Conservation (phyloP, 2,888 invertebrate genomes). For the Chironomus tentans region DNA sequence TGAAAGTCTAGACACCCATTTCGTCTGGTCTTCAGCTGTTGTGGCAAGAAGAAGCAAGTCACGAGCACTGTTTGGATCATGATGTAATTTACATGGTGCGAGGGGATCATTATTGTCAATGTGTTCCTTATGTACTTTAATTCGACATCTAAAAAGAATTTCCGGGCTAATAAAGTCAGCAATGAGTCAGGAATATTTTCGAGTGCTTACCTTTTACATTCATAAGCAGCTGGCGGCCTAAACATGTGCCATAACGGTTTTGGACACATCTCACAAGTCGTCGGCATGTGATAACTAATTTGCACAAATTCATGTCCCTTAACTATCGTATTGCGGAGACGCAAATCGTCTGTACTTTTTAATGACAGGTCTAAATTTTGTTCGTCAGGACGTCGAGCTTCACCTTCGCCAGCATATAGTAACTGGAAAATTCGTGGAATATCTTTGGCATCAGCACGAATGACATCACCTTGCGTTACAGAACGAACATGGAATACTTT, state of each 20-base stretch:
- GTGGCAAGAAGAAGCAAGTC: constrained; percentile 86
- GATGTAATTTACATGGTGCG: constrained; percentile 93
- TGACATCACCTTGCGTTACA: constrained; percentile 98
- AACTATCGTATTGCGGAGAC: constrained; percentile 41
- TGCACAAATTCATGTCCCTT: constrained; percentile 87
- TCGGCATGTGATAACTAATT: constrained; percentile 96
- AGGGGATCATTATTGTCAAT: constrained; percentile 71
- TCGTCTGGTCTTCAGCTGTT: constrained; percentile 77
- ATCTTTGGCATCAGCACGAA: constrained; percentile 97
- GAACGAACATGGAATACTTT: constrained; percentile 98
- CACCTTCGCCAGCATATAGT: constrained; percentile 94
- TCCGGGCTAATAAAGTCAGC: background rate
- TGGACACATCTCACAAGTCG: constrained; percentile 94
- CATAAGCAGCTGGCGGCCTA: constrained; percentile 93
- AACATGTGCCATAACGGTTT: constrained; percentile 97
- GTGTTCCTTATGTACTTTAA: constrained; percentile 97
- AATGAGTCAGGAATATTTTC: background rate
- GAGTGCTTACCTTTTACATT: constrained; percentile 66
- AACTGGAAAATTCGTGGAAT: constrained; percentile 97
- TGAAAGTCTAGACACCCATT: constrained; percentile 85
- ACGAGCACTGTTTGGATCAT: constrained; percentile 87
- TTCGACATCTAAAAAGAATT: constrained; percentile 67
- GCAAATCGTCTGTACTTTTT: constrained; percentile 41
- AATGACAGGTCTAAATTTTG: constrained; percentile 49
- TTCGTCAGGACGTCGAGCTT: constrained; percentile 70